Percentiles rank a stretch among this genome's conserved stretches.
These are phyloP conservation scores for Holcopasites calliopsidis DNA, from an alignment of 1,140 invertebrate species.

Conservation along the genomic window DNA sequence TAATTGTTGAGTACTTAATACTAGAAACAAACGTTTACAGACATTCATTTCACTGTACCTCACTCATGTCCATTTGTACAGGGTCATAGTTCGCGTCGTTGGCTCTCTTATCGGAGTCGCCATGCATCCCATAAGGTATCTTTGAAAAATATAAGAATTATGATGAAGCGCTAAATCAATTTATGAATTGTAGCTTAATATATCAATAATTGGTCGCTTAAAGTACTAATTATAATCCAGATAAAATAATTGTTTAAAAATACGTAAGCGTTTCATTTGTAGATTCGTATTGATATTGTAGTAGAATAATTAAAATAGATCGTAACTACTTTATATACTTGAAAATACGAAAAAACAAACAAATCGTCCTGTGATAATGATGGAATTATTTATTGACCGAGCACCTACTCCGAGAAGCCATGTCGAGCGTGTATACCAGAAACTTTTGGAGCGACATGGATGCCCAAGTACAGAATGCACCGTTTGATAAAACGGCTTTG, in stretches of 20 bases:
- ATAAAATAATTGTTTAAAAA: too few species aligned
- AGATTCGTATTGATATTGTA: too few species aligned
- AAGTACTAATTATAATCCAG: too few species aligned
- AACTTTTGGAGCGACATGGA: slow-evolving; percentile 23
- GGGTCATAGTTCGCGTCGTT: slow-evolving; percentile 81
- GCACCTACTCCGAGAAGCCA: slow-evolving; percentile 32
- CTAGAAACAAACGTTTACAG: slow-evolving; percentile 35
- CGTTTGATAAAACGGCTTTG: neutral
- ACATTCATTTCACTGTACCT: slow-evolving; percentile 76
- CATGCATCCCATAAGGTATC: slow-evolving; percentile 60
- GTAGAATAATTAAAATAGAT: too few species aligned
- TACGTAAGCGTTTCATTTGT: too few species aligned
- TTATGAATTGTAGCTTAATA: too few species aligned
- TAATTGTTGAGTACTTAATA: slow-evolving; percentile 53
- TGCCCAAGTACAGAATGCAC: neutral
- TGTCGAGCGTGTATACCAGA: slow-evolving; percentile 24
- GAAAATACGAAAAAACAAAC: too few species aligned
- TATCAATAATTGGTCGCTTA: too few species aligned
- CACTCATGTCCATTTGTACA: slow-evolving; percentile 82
- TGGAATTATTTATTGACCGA: neutral
- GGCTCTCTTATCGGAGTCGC: slow-evolving; percentile 58
- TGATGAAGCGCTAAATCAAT: neutral
- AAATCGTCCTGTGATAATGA: too few species aligned
- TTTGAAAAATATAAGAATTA: slow-evolving; percentile 57
- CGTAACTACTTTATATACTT: too few species aligned